These are phyloP conservation scores for Lates japonicus DNA, from an alignment of 2,797 vertebrate genomes.

Conservation along the genomic window DNA sequence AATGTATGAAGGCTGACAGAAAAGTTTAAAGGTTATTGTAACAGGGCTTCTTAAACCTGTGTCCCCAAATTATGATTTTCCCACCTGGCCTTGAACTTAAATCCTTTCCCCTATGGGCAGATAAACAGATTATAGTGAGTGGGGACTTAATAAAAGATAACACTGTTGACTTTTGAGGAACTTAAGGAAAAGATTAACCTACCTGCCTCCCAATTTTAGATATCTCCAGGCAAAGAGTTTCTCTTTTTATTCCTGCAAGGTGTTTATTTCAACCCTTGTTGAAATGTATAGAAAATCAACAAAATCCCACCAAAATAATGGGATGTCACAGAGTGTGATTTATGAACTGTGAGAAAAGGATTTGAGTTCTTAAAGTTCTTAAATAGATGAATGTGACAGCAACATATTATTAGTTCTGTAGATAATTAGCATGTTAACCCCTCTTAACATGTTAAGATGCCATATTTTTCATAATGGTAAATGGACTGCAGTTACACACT, in stretches of 20 bases:
- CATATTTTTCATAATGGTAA: neutral
- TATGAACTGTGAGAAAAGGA: neutral
- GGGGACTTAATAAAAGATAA: constrained; percentile 63
- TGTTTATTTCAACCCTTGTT: neutral
- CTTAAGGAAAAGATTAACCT: constrained; percentile 62
- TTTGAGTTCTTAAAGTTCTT: too few relatives aligned
- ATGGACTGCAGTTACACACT: neutral
- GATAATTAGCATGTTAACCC: neutral
- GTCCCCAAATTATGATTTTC: constrained; percentile 47
- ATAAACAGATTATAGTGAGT: constrained; percentile 67
- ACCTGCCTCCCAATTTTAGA: constrained; percentile 17
- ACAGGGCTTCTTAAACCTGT: constrained; percentile 21
- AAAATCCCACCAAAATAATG: neutral
- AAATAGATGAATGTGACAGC: neutral
- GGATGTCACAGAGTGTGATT: neutral
- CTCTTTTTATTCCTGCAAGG: neutral
- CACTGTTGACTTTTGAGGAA: constrained; percentile 58
- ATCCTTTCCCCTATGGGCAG: constrained; percentile 42
- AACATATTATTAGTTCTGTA: neutral
- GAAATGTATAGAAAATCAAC: constrained; percentile 5
- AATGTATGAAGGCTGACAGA: constrained; percentile 12
- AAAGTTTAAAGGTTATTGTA: constrained; percentile 26
- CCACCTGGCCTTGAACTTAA: constrained; percentile 49
- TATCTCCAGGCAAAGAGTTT: constrained; percentile 19
- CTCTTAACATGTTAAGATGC: neutral